These are phyloP conservation scores for Philhelius pedissequus DNA, from an alignment of 2,888 invertebrate genomes.

Conservation along the genomic window DNA sequence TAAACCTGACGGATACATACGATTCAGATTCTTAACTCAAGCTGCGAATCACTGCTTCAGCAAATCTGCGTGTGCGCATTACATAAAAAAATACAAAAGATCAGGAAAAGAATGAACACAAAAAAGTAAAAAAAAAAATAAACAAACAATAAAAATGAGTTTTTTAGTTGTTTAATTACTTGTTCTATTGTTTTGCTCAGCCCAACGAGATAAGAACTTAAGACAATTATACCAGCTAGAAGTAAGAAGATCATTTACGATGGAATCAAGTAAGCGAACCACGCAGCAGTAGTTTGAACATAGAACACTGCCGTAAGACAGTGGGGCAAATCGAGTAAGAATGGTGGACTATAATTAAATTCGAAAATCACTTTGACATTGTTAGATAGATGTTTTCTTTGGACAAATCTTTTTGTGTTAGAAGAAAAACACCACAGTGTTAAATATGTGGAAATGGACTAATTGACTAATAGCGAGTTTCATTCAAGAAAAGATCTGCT, in stretches of 20 bases:
- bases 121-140: not conserved
- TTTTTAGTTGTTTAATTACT: slow-evolving; percentile 57
- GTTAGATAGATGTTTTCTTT: no score
- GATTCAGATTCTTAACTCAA: slow-evolving; percentile 50
- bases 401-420: no score
- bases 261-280: not conserved
- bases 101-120: slow-evolving; percentile 51
- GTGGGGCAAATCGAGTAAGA: no score
- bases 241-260: slow-evolving; percentile 56
- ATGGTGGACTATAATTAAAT: no score
- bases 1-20: no score
- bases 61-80: slow-evolving; percentile 7
- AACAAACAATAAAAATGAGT: not conserved
- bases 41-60: not conserved
- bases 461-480: no score
- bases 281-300: not conserved
- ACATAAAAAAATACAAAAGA: slow-evolving; percentile 44
- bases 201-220: slow-evolving; percentile 44
- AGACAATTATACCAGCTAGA: slow-evolving; percentile 42
- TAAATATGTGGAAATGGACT: no score
- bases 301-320: not conserved
- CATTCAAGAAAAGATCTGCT: no score
- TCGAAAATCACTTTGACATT: no score
- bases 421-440: no score
- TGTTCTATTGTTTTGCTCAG: slow-evolving; percentile 56